Percentiles rank a stretch among this genome's conserved stretches.
Evolutionary conservation across 2,113 vertebrate genomes (phyloP).

Genomic region (Erpornis zantholeuca): DNA sequence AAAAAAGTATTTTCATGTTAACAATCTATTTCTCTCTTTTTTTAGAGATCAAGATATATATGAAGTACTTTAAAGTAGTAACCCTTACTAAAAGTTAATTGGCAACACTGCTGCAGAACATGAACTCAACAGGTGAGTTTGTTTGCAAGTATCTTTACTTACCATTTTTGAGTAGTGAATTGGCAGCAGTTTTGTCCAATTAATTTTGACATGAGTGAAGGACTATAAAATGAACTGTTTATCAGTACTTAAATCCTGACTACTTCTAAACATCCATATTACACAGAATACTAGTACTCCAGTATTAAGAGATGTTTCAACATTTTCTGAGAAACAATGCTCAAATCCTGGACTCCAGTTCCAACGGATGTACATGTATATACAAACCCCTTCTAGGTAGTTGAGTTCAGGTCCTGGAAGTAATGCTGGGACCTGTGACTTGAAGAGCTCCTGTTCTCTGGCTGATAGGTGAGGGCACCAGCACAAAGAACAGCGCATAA

Average conservation of each 20-base stretch:
- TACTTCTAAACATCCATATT: neutral
- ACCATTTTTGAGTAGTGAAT: neutral
- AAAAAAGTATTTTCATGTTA: neutral
- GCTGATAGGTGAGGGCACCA: neutral
- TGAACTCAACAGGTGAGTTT: neutral
- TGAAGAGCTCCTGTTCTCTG: neutral
- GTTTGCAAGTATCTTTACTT: neutral
- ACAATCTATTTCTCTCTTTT: neutral
- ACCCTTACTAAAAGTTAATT: neutral
- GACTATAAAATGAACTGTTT: neutral
- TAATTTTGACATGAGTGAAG: neutral
- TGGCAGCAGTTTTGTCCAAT: neutral
- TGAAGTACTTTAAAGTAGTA: neutral
- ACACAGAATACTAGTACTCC: neutral
- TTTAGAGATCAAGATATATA: neutral
- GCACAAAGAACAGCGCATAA: neutral
- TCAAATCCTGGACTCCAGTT: neutral
- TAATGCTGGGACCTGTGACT: neutral
- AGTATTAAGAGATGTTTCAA: neutral
- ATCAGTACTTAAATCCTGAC: neutral
- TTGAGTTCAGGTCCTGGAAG: neutral
- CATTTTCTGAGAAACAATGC: accelerated
- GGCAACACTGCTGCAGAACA: neutral
- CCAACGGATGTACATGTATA: neutral
- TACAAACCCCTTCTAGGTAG: neutral